Evolutionary conservation across 2,888 invertebrate species (phyloP).

Genomic region (Patella ulyssiponensis): DNA sequence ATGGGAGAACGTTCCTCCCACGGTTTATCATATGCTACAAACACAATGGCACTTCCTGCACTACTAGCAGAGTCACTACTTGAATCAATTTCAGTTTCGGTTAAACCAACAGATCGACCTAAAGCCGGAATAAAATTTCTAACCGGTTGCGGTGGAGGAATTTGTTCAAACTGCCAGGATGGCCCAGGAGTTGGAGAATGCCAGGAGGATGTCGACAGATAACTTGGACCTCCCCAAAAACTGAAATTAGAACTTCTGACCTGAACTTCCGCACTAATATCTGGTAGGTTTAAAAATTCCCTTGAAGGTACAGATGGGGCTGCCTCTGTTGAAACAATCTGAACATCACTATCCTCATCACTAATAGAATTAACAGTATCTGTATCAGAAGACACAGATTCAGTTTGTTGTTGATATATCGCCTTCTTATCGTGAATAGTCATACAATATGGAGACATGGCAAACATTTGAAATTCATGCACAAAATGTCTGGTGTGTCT

Average conservation of each 20-base stretch:
- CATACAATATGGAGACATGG: slow-evolving; percentile 89
- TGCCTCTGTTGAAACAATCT: slow-evolving; percentile 8
- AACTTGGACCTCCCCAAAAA: neutral
- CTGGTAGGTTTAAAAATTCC: slow-evolving; percentile 55
- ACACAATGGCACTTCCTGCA: slow-evolving; percentile 63
- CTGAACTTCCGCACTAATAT: slow-evolving; percentile 31
- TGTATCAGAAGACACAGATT: slow-evolving; percentile 43
- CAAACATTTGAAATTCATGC: slow-evolving; percentile 90
- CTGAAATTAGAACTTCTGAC: slow-evolving; percentile 13
- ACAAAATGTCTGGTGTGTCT: slow-evolving; percentile 87
- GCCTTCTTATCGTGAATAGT: slow-evolving; percentile 76
- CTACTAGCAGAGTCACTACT: slow-evolving; percentile 17
- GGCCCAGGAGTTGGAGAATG: slow-evolving; percentile 65
- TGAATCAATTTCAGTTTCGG: slow-evolving; percentile 11
- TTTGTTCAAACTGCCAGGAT: slow-evolving; percentile 43
- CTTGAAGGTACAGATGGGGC: slow-evolving; percentile 43
- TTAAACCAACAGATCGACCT: slow-evolving; percentile 8
- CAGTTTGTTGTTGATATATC: slow-evolving; percentile 58
- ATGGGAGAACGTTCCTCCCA: slow-evolving; percentile 79
- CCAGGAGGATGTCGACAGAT: slow-evolving; percentile 51
- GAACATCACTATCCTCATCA: slow-evolving; percentile 27
- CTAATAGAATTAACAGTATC: slow-evolving; percentile 22
- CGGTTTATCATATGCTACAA: slow-evolving; percentile 80
- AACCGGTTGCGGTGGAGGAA: neutral
- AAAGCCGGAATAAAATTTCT: slow-evolving; percentile 7